These are phyloP conservation scores for Magallana angulata DNA, from an alignment of 1,140 invertebrate genomes.

Conservation along the genomic window DNA sequence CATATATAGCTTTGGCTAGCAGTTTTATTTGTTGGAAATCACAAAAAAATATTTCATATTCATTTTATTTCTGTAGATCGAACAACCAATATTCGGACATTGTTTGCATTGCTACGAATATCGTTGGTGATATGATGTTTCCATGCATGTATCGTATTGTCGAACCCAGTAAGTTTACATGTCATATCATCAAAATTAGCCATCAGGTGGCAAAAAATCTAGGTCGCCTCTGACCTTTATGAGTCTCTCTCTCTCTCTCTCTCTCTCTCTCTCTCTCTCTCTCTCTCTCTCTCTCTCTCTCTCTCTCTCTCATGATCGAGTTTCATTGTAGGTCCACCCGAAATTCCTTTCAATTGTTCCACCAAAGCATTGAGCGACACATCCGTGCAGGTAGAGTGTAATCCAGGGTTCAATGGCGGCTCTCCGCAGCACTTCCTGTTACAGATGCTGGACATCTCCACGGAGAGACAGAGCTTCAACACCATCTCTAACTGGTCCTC, in stretches of 20 bases:
- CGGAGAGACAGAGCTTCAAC: constrained; percentile 9
- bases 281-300: not conserved
- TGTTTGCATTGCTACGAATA: constrained; percentile 58
- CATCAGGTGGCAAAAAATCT: too few species aligned
- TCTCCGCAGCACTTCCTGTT: constrained; percentile 60
- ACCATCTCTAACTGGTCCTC: constrained; percentile 14
- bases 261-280: not conserved
- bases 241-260: not conserved
- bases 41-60: not conserved
- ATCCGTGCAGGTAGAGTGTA: constrained; percentile 47
- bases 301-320: not conserved
- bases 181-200: too few species aligned
- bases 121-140: constrained; percentile 37
- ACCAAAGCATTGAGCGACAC: constrained; percentile 1
- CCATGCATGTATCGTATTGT: constrained; percentile 61
- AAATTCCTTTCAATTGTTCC: constrained; percentile 57
- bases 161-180: constrained; percentile 55
- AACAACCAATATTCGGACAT: constrained; percentile 54
- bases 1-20: not conserved
- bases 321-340: constrained; percentile 60
- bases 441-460: constrained; percentile 35
- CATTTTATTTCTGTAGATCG: constrained; percentile 42
- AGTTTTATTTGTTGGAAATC: not conserved
- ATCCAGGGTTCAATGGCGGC: constrained; percentile 62
- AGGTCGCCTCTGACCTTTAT: not conserved